Base-by-base conservation (phyloP, 2,888 invertebrate species). In the Nowickia ferox region DNA sequence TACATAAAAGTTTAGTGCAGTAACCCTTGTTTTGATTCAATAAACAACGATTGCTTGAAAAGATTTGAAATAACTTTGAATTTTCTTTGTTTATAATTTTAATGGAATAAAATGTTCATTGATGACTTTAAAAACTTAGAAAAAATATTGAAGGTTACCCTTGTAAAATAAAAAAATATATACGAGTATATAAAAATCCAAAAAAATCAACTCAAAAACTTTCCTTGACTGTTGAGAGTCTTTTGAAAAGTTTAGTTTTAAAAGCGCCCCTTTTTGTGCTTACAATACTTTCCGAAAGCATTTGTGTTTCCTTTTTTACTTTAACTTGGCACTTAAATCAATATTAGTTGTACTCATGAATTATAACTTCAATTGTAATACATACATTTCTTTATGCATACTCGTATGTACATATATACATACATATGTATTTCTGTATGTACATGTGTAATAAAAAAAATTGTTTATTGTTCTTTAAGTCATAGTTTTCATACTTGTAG, bases 301-400 rank as follows among this genome's bases (percentile, higher is more conserved):
- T 61, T 72, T 59, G 15, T 46, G 57, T 77, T 65, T 48, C 55
- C 4, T 17, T 38, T 38, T 30, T 57, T 59, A 42, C 61, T 76
- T 65, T 17, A 61, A 71, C 48, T 69, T 72, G 79, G 79, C 76
- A 80, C 57, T 83, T 76, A 80, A 85, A 68, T 65, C 51, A 71
- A 82, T 69, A 78, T 77, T 42, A 42, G 63, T 65, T 57, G 46
- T 72, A 46, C 10, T 48, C 65, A 61, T 74, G 72, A 72, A 57
- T 78, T 83, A 65, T 65, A 77, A 75, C 69, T 76, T 51, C 46
- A 74, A 74, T 78, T 74, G 68, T 85, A 77, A 48, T 76, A 63
- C 42, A 48, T 76, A 63, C 42, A 61, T 71, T 79, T 81, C 68
- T 17, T 81, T 53, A 13, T 44, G 22, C 30, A 66, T 22, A 48